A percentile compares a stretch with the other conserved stretches of the same genome.
Conservation (phyloP, 2,113 vertebrate species). For the Aegotheles bennettii region DNA sequence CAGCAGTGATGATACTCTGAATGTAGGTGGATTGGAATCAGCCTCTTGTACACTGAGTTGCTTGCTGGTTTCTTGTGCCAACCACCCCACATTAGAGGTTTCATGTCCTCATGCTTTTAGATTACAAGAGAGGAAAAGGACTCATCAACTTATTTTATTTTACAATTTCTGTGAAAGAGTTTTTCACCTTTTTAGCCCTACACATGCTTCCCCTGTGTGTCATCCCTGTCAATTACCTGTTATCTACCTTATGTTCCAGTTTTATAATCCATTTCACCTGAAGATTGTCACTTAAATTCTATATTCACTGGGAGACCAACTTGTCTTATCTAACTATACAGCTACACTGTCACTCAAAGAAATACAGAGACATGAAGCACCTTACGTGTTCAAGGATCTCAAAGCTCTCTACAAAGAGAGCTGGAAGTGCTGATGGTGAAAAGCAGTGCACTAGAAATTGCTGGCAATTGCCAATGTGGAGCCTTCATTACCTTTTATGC, state of each 20-base stretch:
- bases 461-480: neutral
- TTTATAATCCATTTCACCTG: neutral
- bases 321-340: neutral
- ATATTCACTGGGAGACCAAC: neutral
- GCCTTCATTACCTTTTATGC: neutral
- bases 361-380: neutral
- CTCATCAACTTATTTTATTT: neutral
- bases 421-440: neutral
- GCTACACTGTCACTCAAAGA: neutral
- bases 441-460: neutral
- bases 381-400: neutral
- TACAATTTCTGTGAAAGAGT: neutral
- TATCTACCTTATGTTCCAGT: neutral
- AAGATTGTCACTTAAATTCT: neutral
- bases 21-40: neutral
- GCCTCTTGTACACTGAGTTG: neutral
- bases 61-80: neutral
- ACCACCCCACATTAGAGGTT: neutral
- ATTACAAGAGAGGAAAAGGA: neutral
- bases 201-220: neutral
- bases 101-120: neutral
- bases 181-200: neutral
- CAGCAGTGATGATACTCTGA: neutral
- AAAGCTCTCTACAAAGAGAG: neutral
- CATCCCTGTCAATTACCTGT: neutral